Conservation (phyloP, 2,797 vertebrate species). For the Graptemys geographica region DNA sequence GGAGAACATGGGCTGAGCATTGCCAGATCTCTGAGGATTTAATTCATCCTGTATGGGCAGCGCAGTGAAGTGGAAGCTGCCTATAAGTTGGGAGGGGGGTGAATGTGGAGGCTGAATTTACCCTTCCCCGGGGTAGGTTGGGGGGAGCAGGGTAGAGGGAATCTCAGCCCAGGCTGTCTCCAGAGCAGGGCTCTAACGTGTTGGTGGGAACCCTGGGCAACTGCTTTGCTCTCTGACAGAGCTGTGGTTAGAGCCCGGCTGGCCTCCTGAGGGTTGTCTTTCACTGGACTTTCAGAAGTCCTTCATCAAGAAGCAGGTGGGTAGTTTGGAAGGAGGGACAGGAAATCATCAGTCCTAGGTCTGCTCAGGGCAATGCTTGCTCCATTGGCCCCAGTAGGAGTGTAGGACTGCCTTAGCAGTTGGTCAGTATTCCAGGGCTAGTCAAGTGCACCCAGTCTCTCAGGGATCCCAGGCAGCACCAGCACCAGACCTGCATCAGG, state of each 20-base stretch:
- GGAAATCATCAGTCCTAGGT: neutral
- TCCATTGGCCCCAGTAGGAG: neutral
- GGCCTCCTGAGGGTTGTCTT: neutral
- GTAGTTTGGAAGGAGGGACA: neutral
- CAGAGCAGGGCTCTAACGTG: neutral
- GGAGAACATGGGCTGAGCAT: neutral
- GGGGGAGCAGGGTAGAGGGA: neutral
- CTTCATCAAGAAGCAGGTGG: neutral
- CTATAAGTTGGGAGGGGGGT: neutral
- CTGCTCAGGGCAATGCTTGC: neutral
- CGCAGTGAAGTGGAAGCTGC: neutral
- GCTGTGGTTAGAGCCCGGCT: neutral
- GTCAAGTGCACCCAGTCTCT: neutral
- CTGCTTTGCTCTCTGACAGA: neutral
- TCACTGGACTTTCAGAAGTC: neutral
- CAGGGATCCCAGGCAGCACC: accelerated
- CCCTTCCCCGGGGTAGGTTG: neutral
- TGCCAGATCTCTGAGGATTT: neutral
- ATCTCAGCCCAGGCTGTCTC: neutral
- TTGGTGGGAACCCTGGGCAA: neutral
- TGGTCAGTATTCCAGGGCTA: accelerated
- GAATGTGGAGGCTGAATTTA: neutral
- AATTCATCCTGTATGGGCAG: neutral
- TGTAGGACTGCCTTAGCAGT: neutral
- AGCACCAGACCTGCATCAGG: neutral